Base-by-base conservation (phyloP, 1,140 invertebrate species). In the Gonioctena quinquepunctata region DNA sequence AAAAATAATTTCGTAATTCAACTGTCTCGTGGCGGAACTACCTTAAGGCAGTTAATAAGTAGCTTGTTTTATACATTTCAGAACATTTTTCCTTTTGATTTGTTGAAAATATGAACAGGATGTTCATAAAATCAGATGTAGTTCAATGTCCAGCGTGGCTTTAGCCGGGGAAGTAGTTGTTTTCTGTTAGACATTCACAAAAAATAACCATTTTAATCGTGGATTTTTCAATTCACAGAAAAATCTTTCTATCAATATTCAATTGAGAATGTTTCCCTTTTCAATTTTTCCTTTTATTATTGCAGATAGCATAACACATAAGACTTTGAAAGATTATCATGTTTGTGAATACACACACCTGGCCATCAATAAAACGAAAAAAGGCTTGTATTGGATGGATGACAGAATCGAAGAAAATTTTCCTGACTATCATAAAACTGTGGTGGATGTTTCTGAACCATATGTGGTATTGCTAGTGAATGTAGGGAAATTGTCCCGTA, bases 401-500 rank as follows among this genome's bases (percentile, higher is more conserved):
- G 18, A 54, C 3, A 68, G 68, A 54, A 54, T 90, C 49, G 88
- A 92, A 75, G 84, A 87, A 18, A 88, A 87, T 77, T 87, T 88
- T n/a, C 91, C 91, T 1, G 83, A 89, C 16, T 90, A 91, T 76
- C 89, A 89, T 54, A 84, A 86, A 56, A 81, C 82, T 49, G 83
- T 85, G n/a, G 76, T 83, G n/a, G 86, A 88, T 49, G 78, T 86
- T 23, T 83, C 84, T 18, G 84, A 85, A 72, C 89, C 90, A 0
- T 92, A 91, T 75, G 75, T 86, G 2, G 86, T 89, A 80, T 84
- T 92, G 16, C 78, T 85, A 0, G 83, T 81, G 68, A 88, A 93
- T 79, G 42, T 87, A 8, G 84, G 84, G 67, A 81, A 88, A 56
- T 42, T 92, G 54, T 76, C 79, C 1, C 82, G 82, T 60, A 90